A percentile compares a stretch with the other conserved stretches of the same genome.
Evolutionary conservation across 2,797 vertebrate genomes (phyloP).

Genomic region (Dermochelys coriacea): DNA sequence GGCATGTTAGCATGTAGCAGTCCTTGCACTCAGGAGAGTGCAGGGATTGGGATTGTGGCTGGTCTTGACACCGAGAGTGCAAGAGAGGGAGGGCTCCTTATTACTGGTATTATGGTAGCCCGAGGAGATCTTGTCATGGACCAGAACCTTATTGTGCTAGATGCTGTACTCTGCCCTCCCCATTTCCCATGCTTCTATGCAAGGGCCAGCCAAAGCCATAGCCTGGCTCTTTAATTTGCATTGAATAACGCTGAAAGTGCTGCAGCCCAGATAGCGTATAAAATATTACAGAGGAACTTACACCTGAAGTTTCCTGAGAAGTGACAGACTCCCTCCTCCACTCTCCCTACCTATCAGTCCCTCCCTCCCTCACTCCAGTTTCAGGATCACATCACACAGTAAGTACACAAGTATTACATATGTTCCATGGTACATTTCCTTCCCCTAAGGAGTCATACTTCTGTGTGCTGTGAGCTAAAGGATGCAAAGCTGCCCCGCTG

Average conservation of each 20-base stretch:
- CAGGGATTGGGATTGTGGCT: accelerated
- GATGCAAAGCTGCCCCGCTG: slow-evolving; percentile 75
- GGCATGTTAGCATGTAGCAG: background rate
- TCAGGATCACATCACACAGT: background rate
- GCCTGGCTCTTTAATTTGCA: background rate
- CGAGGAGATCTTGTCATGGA: background rate
- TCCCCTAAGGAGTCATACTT: slow-evolving; percentile 84
- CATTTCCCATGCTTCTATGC: accelerated
- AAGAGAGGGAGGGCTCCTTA: accelerated
- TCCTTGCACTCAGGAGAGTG: background rate
- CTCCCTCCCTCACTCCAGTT: background rate
- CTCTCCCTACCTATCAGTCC: background rate
- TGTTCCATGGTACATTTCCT: background rate
- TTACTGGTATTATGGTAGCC: background rate
- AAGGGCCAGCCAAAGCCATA: background rate
- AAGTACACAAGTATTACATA: background rate
- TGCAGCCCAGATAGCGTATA: background rate
- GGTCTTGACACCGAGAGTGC: accelerated
- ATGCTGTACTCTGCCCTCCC: background rate
- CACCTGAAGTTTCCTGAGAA: slow-evolving; percentile 19
- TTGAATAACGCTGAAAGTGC: slow-evolving; percentile 10
- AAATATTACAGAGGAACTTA: slow-evolving; percentile 12
- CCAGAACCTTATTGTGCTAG: background rate
- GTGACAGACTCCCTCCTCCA: background rate
- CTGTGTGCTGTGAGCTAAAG: slow-evolving; percentile 88